Percentiles rank a stretch among this genome's conserved stretches.
phyloP scores from a whole-genome alignment of 2,888 invertebrate species.

The Chironomus tentans region DNA sequence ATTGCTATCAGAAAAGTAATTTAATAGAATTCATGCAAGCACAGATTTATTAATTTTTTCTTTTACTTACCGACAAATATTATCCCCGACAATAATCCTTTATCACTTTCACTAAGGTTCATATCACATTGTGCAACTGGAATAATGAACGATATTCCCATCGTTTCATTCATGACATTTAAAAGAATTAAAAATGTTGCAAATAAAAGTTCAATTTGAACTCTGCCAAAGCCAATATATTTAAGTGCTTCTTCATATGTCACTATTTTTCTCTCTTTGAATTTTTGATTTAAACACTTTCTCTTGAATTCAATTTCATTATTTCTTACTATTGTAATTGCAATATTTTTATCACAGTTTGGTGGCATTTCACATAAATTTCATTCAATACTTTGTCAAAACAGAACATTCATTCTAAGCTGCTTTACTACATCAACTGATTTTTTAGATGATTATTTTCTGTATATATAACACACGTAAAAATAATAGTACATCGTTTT shows the following conservation, averaged over 20 bases:
- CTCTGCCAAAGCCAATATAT: conserved; percentile 3
- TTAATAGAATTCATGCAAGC: no score
- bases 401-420: no score
- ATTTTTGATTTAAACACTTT: neutral
- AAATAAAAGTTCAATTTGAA: conserved; percentile 3
- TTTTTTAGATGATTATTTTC: no score
- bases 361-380: no score
- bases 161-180: conserved; percentile 49
- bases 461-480: no score
- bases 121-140: conserved; percentile 64
- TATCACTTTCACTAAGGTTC: conserved; percentile 46
- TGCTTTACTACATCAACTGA: no score
- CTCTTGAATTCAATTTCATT: neutral
- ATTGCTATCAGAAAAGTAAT: neutral
- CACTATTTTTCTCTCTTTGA: neutral
- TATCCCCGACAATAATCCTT: conserved; percentile 55
- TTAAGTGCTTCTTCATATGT: neutral
- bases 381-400: no score
- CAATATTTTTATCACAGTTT: no score
- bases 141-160: conserved; percentile 57
- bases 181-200: neutral
- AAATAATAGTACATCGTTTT: no score
- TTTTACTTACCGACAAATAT: conserved; percentile 51
- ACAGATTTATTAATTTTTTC: no score
- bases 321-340: no score